Evolutionary conservation across 2,113 vertebrate species (phyloP), one percentile per base, ranked within the genome.

Genomic region (Dasypus novemcinctus): DNA sequence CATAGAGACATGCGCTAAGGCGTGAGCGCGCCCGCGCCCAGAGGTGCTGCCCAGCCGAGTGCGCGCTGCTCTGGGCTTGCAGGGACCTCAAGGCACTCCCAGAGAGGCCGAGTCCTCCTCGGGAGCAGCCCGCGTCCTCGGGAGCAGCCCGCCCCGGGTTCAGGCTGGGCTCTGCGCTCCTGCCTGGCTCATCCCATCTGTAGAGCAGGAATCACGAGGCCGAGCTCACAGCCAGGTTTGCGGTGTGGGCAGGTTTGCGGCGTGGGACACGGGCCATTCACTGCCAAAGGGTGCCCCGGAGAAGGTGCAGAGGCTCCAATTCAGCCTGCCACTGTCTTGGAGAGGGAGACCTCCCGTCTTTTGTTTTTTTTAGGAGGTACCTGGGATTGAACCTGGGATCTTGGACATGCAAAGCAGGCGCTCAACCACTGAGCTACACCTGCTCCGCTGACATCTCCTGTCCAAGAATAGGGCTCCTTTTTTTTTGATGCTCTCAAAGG

Each of bases 241-340:
- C 7, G 1, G n/a, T n/a, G n/a, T n/a, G n/a, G n/a, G n/a, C n/a
- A n/a, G n/a, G n/a, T n/a, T n/a, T n/a, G n/a, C n/a, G 20, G 2
- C 27, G 6, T 17, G 43, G 20, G 11, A 0, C 7, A 18, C 43
- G 21, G 27, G 46, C 13, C 1, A 1, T 14, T 74, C 4, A 21
- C 80, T 20, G 38, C 31, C 38, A 38, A 61, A 61, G 36, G 64
- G 38, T 23, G 8, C 78, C 41, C 23, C 27, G 72, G 4, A 36
- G 63, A 49, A 7, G 85, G 52, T 1, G 13, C 25, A 14, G 59
- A 38, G 41, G n/a, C 36, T 82, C 46, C 11, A 11, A 31, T 38
- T n/a, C 75, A 29, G 25, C n/a, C 69, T 38, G 38, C 36, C 21
- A 54, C 18, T 81, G 87, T 38, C 54, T 89, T 91, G 68, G 46